Evolutionary conservation across 2,113 vertebrate genomes (phyloP).

Genomic region (Hypocryptadius cinnamomeus): DNA sequence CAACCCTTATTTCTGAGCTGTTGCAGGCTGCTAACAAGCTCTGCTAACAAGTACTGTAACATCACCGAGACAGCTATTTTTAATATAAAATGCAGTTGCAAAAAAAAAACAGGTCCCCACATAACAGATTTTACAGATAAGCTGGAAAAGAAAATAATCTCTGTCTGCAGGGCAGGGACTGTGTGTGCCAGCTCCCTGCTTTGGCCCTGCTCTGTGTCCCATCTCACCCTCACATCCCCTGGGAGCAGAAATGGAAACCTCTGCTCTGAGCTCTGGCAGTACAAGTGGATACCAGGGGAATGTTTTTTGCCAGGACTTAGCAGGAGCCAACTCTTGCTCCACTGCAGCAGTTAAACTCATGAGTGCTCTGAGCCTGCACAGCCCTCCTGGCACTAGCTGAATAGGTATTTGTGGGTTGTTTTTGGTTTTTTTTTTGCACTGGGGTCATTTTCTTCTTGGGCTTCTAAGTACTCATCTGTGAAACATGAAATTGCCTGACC

Average conservation of each 20-base stretch:
- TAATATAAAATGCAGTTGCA: not conserved
- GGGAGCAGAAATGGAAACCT: conserved; percentile 37
- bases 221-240: not conserved
- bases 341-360: not conserved
- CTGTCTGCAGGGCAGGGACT: not conserved
- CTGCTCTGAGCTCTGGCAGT: not conserved
- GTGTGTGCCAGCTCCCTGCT: not conserved
- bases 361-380: not conserved
- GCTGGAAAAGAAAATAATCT: conserved; percentile 5
- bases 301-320: not conserved
- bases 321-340: not conserved
- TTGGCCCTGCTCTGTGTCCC: not conserved
- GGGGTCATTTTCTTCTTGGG: not conserved
- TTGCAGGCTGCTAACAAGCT: not conserved
- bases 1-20: not conserved
- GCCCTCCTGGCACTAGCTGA: not conserved
- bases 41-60: not conserved
- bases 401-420: not conserved
- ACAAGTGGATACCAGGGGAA: not conserved
- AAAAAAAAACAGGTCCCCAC: not conserved
- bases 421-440: not conserved
- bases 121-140: not conserved
- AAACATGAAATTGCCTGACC: not conserved
- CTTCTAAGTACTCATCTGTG: not conserved
- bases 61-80: not conserved